Evolutionary conservation across 2,888 invertebrate genomes (phyloP).

Genomic region (Incurvaria masculella): DNA sequence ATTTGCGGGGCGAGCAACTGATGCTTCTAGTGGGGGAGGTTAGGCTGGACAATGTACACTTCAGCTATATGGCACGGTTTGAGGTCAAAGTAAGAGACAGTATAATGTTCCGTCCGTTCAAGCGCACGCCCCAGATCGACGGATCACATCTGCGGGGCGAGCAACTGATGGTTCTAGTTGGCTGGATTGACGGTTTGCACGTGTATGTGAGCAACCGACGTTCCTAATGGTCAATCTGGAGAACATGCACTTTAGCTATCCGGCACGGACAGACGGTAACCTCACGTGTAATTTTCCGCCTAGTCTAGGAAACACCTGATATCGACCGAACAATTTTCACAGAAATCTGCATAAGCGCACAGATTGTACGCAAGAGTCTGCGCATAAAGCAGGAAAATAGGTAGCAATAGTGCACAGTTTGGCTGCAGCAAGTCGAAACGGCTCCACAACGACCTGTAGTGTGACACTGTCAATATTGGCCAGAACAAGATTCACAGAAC

Average conservation of each 20-base stretch:
- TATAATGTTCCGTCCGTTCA: constrained; percentile 69
- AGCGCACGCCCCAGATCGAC: constrained; percentile 69
- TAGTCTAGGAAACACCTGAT: constrained; percentile 66
- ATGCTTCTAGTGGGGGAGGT: constrained; percentile 64
- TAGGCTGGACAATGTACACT: constrained; percentile 65
- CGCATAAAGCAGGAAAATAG: too few species aligned
- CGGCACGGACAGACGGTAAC: constrained; percentile 69
- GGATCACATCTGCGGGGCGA: constrained; percentile 60
- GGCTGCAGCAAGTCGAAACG: too few species aligned
- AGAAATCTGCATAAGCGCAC: too few species aligned
- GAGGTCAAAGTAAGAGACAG: constrained; percentile 57
- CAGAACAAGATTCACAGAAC: too few species aligned
- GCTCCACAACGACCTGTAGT: too few species aligned
- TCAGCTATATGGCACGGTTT: constrained; percentile 75
- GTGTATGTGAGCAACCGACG: too few species aligned
- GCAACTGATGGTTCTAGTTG: constrained; percentile 56
- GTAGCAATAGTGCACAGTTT: too few species aligned
- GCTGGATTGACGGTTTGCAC: too few species aligned
- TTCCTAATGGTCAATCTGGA: constrained; percentile 65
- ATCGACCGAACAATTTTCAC: constrained; percentile 68
- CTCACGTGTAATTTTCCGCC: constrained; percentile 67
- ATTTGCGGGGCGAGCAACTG: constrained; percentile 58
- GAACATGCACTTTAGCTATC: constrained; percentile 73
- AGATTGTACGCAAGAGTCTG: too few species aligned
- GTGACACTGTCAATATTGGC: too few species aligned